Conservation (phyloP, 2,888 invertebrate species). For the Machimus atricapillus region DNA sequence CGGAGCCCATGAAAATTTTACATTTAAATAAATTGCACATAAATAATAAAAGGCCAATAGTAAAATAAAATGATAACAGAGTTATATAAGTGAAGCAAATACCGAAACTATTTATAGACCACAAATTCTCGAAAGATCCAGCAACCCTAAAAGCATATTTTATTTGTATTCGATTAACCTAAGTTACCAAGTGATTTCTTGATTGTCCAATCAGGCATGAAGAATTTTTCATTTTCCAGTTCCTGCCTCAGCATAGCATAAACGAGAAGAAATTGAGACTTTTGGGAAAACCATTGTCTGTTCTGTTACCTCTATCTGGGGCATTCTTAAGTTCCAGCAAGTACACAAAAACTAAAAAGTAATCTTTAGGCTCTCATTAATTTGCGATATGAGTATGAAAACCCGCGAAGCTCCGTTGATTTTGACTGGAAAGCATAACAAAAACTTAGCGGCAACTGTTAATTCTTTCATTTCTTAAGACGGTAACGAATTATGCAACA, state of each 20-base stretch:
- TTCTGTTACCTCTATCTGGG: not conserved
- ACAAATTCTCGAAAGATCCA: not conserved
- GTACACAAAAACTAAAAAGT: not conserved
- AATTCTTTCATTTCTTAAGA: slow-evolving; percentile 19
- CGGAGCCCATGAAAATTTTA: too few relatives aligned
- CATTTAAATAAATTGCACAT: too few relatives aligned
- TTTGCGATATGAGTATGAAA: not conserved
- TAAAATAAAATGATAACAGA: not conserved
- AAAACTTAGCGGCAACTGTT: slow-evolving; percentile 8
- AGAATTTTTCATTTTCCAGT: not conserved
- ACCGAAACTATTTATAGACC: not conserved
- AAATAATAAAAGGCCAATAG: too few relatives aligned
- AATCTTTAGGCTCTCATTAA: not conserved
- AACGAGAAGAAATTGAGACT: not conserved
- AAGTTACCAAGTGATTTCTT: not conserved
- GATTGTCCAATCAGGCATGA: not conserved
- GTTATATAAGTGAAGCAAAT: not conserved
- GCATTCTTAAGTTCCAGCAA: not conserved
- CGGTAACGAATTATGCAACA: slow-evolving; percentile 29
- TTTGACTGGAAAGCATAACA: slow-evolving; percentile 14
- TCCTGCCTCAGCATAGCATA: not conserved
- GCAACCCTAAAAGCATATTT: not conserved
- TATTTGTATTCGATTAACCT: not conserved
- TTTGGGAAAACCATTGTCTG: not conserved
- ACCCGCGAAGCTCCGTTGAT: slow-evolving; percentile 11